These are phyloP conservation scores for Mormyrus proboscirostris DNA, from an alignment of 2,797 vertebrate species.

Conservation along the genomic window DNA sequence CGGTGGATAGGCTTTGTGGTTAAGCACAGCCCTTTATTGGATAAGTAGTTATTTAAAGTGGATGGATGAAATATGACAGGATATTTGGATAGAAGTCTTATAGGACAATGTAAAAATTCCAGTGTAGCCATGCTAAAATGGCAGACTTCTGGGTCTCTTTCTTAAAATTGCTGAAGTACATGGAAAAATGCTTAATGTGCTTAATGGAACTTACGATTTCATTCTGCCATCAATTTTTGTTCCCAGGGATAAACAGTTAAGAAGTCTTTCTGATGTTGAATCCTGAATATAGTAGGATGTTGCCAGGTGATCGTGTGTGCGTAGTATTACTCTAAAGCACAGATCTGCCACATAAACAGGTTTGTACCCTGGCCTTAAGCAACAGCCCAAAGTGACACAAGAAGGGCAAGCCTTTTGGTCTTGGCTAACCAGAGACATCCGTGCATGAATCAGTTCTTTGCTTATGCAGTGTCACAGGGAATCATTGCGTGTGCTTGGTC, in stretches of 20 bases:
- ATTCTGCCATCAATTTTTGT: background rate
- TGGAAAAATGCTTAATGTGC: background rate
- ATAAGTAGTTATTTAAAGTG: background rate
- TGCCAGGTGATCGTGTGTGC: background rate
- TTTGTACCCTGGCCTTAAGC: background rate
- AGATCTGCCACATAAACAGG: background rate
- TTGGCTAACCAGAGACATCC: background rate
- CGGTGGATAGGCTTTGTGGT: background rate
- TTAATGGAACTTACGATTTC: background rate
- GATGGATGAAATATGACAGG: background rate
- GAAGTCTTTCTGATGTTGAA: background rate
- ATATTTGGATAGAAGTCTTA: background rate
- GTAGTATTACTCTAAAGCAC: background rate
- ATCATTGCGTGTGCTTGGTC: background rate
- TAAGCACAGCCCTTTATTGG: background rate
- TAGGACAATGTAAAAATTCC: background rate
- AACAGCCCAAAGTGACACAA: background rate
- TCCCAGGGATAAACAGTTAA: background rate
- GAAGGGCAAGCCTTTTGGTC: background rate
- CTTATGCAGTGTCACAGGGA: background rate
- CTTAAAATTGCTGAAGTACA: background rate
- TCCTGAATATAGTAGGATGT: background rate
- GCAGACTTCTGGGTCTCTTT: background rate
- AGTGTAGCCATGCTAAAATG: background rate
- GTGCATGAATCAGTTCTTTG: background rate